Base-by-base conservation (phyloP, 64 coral and sea anemone genomes). In the Astreopora myriophthalma region DNA sequence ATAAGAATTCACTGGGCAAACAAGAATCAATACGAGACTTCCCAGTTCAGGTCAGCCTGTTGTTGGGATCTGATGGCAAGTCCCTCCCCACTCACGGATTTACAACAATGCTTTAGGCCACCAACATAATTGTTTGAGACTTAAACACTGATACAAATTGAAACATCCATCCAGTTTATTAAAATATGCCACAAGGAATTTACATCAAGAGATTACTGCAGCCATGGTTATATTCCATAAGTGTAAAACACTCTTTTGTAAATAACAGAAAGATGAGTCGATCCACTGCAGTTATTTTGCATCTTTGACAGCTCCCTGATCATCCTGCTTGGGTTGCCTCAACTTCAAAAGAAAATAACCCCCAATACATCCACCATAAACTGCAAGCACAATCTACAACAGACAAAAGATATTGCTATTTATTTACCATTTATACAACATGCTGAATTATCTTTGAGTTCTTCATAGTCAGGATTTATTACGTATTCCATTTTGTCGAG, bases 271-370 rank as follows among this genome's bases (percentile, higher is more conserved):
- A 55, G 14, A 32, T 81, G 22, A 36, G 46, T 60, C 5, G 25
- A 48, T 74, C n/a, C n/a, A n/a, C n/a, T 34, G 30, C 57, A 63
- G 76, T 75, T 69, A 63, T 44, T 88, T 74, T 65, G 74, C 48
- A 22, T 36, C 23, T 58, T 32, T 31, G 30, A 76, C 14, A 19
- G 86, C 60, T 7, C 89, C 75, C 62, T 94, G 88, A 10, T 77
- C 60, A 2, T 94, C 63, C 58, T 94, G 81, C 75, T 94, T 94
- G 42, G 74, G 64, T 48, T 87, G 61, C 61, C 75, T 94, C 2
- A 94, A n/a, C 48, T 94, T 94, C 12, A 60, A n/a, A 31, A 42
- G 34, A 3, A 88, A 40, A 69, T 70, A 74, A 58, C 70, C 38
- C 30, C 85, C 28, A 73, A 89, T 80, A 6, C 88, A 13, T 16